These are phyloP conservation scores for Plutomurus gul DNA, from an alignment of 1,140 invertebrate species.

Conservation along the genomic window DNA sequence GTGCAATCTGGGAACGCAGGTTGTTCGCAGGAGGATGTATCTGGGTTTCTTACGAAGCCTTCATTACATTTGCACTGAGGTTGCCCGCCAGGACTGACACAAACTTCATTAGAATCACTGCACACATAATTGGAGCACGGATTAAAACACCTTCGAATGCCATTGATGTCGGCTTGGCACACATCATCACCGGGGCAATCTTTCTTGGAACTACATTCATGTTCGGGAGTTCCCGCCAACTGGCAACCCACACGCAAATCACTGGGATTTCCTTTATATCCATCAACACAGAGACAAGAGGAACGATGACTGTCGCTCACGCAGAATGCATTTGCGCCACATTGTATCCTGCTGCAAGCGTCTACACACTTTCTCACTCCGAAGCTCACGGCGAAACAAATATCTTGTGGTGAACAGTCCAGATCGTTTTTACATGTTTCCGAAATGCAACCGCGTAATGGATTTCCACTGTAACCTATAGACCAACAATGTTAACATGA, in stretches of 20 bases:
- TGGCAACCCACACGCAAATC: conserved; percentile 77
- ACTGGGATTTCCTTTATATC: conserved; percentile 71
- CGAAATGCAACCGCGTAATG: conserved; percentile 70
- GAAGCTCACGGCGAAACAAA: conserved; percentile 78
- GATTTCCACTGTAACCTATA: conserved; percentile 71
- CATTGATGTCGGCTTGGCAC: conserved; percentile 61
- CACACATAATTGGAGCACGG: conserved; percentile 78
- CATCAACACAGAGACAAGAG: conserved; percentile 80
- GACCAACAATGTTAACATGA: too few species aligned
- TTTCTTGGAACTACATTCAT: conserved; percentile 68
- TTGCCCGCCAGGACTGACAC: conserved; percentile 68
- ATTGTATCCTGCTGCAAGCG: conserved; percentile 80
- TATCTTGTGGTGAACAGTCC: conserved; percentile 78
- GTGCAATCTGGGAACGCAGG: conserved; percentile 80
- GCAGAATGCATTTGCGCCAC: conserved; percentile 86
- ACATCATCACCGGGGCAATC: conserved; percentile 71
- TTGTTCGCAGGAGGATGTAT: conserved; percentile 77
- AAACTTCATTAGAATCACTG: conserved; percentile 74
- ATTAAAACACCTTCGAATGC: conserved; percentile 71
- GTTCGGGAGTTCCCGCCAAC: conserved; percentile 56
- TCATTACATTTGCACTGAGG: conserved; percentile 77
- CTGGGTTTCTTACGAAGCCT: conserved; percentile 79
- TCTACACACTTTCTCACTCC: conserved; percentile 79
- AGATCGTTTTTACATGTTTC: conserved; percentile 72
- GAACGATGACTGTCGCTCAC: conserved; percentile 79